These are phyloP conservation scores for Rattus rattus DNA, from an alignment of 2,113 vertebrate genomes.

Conservation along the genomic window DNA sequence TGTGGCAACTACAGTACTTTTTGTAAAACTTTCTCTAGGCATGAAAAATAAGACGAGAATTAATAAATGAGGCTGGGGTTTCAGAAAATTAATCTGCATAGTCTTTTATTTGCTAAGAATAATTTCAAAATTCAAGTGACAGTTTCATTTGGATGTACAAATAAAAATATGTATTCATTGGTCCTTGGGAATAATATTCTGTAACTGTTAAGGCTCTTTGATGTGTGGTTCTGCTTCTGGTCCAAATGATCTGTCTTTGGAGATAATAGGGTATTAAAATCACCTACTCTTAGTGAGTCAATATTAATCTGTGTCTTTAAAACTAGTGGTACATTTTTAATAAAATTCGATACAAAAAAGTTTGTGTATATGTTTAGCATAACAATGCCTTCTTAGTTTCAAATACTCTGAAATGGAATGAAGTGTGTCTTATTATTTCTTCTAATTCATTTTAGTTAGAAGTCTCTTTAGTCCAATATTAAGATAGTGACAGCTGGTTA, in stretches of 20 bases:
- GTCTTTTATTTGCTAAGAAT: not conserved
- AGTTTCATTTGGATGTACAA: not conserved
- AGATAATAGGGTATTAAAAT: not conserved
- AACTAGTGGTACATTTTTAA: not conserved
- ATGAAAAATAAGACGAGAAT: not conserved
- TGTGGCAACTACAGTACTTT: not conserved
- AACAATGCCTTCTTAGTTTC: not conserved
- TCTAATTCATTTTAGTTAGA: not conserved
- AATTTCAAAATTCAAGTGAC: not conserved
- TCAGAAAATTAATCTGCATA: not conserved
- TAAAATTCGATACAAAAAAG: not conserved
- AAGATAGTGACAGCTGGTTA: not conserved
- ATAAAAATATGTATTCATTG: not conserved
- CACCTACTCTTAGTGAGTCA: not conserved
- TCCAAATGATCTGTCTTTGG: not conserved
- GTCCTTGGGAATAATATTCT: not conserved
- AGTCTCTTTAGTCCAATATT: not conserved
- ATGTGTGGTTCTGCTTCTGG: not conserved
- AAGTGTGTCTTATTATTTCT: not conserved
- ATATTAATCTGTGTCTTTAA: not conserved
- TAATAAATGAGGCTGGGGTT: not conserved
- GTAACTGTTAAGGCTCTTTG: not conserved
- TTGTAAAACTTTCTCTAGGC: not conserved
- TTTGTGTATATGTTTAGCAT: not conserved
- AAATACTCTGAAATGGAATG: not conserved